phyloP scores from a whole-genome alignment of 2,797 vertebrate genomes.

The Coreius guichenoti region DNA sequence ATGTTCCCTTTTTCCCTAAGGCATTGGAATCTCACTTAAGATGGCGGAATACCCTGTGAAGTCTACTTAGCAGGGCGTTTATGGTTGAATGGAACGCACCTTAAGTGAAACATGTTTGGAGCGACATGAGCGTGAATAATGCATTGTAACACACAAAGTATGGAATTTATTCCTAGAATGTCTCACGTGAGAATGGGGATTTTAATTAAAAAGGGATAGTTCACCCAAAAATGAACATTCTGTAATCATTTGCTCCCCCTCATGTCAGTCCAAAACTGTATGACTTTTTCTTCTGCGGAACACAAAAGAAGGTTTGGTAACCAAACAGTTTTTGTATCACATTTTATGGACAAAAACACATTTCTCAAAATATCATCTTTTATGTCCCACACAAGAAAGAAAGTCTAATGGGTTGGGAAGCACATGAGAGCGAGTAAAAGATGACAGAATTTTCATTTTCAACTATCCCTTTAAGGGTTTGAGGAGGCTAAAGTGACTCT shows the following conservation, averaged over 20 bases:
- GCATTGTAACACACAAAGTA: not conserved
- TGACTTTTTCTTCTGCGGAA: not conserved
- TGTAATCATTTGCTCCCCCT: not conserved
- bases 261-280: not conserved
- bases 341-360: not conserved
- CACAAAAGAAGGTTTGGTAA: not conserved
- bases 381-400: not conserved
- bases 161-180: not conserved
- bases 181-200: not conserved
- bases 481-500: slow-evolving; percentile 24
- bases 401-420: not conserved
- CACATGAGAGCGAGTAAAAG: not conserved
- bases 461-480: slow-evolving; percentile 7
- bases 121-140: not conserved
- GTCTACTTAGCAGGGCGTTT: not conserved
- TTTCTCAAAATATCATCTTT: not conserved
- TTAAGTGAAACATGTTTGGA: not conserved
- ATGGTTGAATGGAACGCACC: not conserved
- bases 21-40: not conserved
- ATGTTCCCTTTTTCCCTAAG: not conserved
- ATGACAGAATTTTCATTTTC: not conserved
- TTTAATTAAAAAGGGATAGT: not conserved
- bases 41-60: not conserved
- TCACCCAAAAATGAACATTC: not conserved
- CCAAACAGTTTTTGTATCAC: not conserved